Base-by-base conservation (phyloP, 2,888 invertebrate species). In the Cheilosia vernalis region DNA sequence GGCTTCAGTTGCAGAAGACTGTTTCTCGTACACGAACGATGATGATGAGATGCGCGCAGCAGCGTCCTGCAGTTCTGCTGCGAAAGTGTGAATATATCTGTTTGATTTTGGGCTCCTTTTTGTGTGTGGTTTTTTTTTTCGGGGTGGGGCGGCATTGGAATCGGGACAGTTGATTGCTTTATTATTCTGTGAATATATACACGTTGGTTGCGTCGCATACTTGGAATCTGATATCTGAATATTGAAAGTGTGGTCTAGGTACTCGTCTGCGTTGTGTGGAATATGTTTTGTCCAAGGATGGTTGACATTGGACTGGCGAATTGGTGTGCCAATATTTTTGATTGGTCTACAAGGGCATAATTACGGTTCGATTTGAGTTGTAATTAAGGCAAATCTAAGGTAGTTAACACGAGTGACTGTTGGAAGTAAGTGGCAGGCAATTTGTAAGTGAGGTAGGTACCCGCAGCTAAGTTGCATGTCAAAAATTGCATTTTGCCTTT, bases 41-140 rank as follows among this genome's bases (percentile, higher is more conserved):
- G 81, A 77, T 81, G 85, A 81, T 85, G 85, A 85, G 85, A 85
- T 85, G 85, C 85, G 60, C 37, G 37, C 37, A 4, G 37, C 69
- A 69, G 61, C 53, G 83, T 79, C 58, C 80, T 64, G 66, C 9
- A 30, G 30, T 61, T 66, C n/a, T 13, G 51, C 40, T 74, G 69
- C 69, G 53, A 80, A 76, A 85, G 85, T 85, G 85, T 85, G 81
- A 85, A 85, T 85, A 85, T 81, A 85, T 85, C 81, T 81, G 85
- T 72, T 80, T 74, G 37, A 15, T 56, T 51, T 58, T 19, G 51
- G 51, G 51, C 15, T 51, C n/a, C 6, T 24, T 51, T 47, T 47
- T 47, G 17, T 30, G 9, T 21, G 19, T 66, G 51, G 21, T 1
- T 15, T 44, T 53, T 67, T 42, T 53, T 66, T 58, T 67, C 40